phyloP scores from a whole-genome alignment of 1,140 invertebrate genomes.

The Calliphora vicina region DNA sequence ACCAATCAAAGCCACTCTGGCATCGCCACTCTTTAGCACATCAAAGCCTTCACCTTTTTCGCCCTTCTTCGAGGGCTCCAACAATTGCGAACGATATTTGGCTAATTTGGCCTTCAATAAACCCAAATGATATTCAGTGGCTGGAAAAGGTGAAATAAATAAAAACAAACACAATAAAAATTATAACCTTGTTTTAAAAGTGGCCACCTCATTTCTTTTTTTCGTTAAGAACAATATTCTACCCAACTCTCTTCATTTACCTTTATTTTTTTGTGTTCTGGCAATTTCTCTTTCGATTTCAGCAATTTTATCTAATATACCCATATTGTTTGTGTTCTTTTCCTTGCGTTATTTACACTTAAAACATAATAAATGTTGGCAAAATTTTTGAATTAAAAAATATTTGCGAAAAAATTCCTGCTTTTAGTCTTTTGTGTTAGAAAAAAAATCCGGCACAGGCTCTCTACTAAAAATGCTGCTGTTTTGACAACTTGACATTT shows the following conservation, averaged over 20 bases:
- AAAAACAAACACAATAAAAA: conserved; percentile 26
- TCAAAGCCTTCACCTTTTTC: conserved; percentile 99
- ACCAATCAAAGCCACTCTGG: conserved; percentile 96
- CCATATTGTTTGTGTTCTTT: conserved; percentile 71
- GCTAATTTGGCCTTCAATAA: conserved; percentile 98
- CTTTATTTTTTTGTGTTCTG: conserved; percentile 99
- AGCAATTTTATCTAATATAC: conserved; percentile 96
- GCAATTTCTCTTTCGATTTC: conserved; percentile 99
- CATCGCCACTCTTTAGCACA: conserved; percentile 99
- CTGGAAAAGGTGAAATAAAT: conserved; percentile 70
- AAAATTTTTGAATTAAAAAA: background rate
- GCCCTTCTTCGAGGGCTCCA: conserved; percentile 94
- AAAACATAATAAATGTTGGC: conserved; percentile 20
- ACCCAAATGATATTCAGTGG: conserved; percentile 99
- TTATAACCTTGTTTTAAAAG: conserved; percentile 24
- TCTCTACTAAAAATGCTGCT: conserved; percentile 4
- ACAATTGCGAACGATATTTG: conserved; percentile 93
- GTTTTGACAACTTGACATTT: conserved; percentile 9
- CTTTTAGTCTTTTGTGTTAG: background rate
- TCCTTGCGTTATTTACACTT: conserved; percentile 7
- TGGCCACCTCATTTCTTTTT: conserved; percentile 15
- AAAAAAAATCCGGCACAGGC: conserved; percentile 18
- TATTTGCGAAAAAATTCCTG: background rate
- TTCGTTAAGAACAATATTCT: background rate
- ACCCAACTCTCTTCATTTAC: conserved; percentile 65